Conservation (phyloP, 2,113 vertebrate species). For the Bombycilla garrulus region DNA sequence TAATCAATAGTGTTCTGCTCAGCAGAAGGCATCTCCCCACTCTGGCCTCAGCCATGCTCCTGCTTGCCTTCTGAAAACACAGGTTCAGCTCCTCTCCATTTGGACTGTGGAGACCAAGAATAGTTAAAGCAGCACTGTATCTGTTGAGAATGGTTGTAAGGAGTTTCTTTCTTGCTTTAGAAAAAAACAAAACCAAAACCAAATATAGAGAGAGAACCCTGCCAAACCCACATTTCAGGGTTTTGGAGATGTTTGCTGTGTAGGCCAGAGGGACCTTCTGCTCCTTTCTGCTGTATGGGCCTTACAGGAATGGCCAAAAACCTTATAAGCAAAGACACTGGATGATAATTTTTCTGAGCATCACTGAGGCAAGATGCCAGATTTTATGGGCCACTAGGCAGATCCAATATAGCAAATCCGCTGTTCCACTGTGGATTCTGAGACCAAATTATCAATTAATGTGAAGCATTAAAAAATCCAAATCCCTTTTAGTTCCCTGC, state of each 20-base stretch:
- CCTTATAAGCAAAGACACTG: not conserved
- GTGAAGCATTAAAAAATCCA: conserved; percentile 57
- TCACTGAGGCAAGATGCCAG: conserved; percentile 22
- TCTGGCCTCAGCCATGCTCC: not conserved
- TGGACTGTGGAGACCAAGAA: not conserved
- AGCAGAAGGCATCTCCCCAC: not conserved
- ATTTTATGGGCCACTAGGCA: conserved; percentile 52
- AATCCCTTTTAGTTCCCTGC: conserved; percentile 55
- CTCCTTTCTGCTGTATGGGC: not conserved
- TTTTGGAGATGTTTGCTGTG: not conserved
- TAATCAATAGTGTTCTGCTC: conserved; percentile 33
- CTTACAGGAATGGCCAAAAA: not conserved
- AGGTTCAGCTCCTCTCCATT: not conserved
- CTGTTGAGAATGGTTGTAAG: not conserved
- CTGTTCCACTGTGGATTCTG: conserved; percentile 53
- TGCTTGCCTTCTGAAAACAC: not conserved
- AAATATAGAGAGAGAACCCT: not conserved
- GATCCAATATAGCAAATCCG: conserved; percentile 59
- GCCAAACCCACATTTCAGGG: not conserved
- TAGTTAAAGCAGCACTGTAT: not conserved
- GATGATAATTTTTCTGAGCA: conserved; percentile 33
- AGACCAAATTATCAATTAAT: conserved; percentile 68
- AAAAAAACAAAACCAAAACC: not conserved
- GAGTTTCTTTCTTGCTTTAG: not conserved
- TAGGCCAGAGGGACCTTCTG: not conserved